Percentiles rank a stretch among this genome's conserved stretches.
These are phyloP conservation scores for Ptilorrhoa leucosticta DNA, from an alignment of 2,113 vertebrate species.

Conservation along the genomic window DNA sequence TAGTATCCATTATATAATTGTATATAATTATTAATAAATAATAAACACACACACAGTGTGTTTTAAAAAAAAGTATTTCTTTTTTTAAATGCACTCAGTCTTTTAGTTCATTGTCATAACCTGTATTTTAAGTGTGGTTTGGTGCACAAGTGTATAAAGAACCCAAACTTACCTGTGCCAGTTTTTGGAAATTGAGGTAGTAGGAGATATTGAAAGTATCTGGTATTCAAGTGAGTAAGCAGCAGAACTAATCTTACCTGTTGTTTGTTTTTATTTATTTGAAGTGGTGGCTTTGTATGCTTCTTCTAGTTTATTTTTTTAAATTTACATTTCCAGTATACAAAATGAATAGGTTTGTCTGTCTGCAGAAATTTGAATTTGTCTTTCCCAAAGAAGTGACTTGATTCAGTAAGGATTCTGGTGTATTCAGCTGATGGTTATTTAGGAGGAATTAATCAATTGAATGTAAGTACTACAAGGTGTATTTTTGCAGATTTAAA, in stretches of 20 bases:
- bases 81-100: background rate
- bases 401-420: background rate
- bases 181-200: background rate
- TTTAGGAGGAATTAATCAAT: background rate
- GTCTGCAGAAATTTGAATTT: background rate
- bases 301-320: conserved; percentile 25
- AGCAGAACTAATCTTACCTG: background rate
- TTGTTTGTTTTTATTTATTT: background rate
- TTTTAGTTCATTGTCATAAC: background rate
- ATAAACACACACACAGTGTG: background rate
- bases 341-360: background rate
- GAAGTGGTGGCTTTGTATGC: background rate
- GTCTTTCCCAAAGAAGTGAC: background rate
- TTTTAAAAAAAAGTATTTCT: background rate
- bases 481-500: background rate
- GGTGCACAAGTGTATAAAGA: background rate
- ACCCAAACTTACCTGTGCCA: background rate
- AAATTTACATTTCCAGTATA: conserved; percentile 30
- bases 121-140: background rate
- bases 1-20: too few relatives aligned
- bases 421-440: background rate
- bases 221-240: background rate
- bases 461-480: background rate
- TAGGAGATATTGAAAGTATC: background rate
- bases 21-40: background rate